These are phyloP conservation scores for Hydriomena furcata DNA, from an alignment of 2,888 invertebrate genomes.

Conservation along the genomic window DNA sequence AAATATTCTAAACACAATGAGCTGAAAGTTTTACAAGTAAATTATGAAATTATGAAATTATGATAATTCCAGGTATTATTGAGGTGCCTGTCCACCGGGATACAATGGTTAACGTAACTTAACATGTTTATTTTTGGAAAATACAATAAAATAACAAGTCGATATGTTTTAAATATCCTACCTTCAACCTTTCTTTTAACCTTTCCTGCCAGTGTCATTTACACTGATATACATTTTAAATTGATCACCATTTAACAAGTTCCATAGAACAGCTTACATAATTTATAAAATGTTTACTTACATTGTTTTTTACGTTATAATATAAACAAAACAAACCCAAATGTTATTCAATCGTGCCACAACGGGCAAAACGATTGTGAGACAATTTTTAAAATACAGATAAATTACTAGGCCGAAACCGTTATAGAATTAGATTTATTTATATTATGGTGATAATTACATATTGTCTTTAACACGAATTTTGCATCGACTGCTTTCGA, in stretches of 20 bases:
- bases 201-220: constrained; percentile 37
- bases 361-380: constrained; percentile 5
- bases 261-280: constrained; percentile 30
- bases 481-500: constrained; percentile 36
- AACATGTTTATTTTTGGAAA: constrained; percentile 30
- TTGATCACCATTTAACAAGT: constrained; percentile 28
- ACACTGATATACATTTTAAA: constrained; percentile 25
- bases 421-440: constrained; percentile 40
- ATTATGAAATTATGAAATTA: constrained; percentile 15
- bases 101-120: constrained; percentile 22
- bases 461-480: constrained; percentile 57
- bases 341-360: constrained; percentile 4
- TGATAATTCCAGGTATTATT: constrained; percentile 5
- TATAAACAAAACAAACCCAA: not conserved
- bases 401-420: constrained; percentile 38
- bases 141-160: constrained; percentile 36
- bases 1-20: constrained; percentile 14
- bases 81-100: constrained; percentile 13
- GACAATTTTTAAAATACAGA: constrained; percentile 9
- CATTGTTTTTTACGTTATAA: constrained; percentile 2
- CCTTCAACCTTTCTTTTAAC: constrained; percentile 12
- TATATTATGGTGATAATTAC: constrained; percentile 36
- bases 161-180: constrained; percentile 45
- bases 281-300: constrained; percentile 20
- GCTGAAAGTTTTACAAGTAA: constrained; percentile 4